phyloP scores from a whole-genome alignment of 1,140 invertebrate genomes.

The Goniozus legneri region DNA sequence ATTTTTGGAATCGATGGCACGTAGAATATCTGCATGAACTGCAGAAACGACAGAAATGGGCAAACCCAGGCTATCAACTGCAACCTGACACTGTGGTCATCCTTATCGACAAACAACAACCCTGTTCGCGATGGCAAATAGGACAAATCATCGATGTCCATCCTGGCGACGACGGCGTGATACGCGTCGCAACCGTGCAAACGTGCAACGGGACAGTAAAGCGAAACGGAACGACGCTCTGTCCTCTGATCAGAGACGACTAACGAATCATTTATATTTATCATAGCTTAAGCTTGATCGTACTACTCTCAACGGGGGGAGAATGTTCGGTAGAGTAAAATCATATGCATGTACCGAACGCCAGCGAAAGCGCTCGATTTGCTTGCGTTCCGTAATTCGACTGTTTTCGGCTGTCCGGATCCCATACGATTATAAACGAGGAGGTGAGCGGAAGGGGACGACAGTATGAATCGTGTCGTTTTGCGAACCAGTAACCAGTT shows the following conservation, averaged over 20 bases:
- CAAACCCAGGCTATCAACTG: not conserved
- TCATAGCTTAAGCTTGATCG: not conserved
- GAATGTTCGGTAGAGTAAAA: no score
- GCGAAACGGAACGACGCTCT: constrained; percentile 6
- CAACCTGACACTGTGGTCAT: constrained; percentile 3
- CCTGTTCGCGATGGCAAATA: constrained; percentile 19
- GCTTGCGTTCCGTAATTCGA: no score
- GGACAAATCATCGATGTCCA: constrained; percentile 13
- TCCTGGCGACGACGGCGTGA: constrained; percentile 17
- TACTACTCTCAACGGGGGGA: not conserved
- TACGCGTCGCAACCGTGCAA: constrained; percentile 13
- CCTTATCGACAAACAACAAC: constrained; percentile 7
- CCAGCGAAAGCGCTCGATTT: no score
- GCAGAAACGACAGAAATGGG: constrained; percentile 21
- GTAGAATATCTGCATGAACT: constrained; percentile 26
- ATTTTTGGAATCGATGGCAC: constrained; percentile 32
- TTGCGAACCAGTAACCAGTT: no score
- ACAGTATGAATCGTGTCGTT: no score
- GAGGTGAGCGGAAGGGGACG: no score
- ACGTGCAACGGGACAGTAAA: constrained; percentile 12
- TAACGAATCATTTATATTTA: not conserved
- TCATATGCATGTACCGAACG: no score
- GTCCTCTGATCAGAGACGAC: not conserved
- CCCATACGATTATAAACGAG: no score
- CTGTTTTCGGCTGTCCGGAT: no score